Evolutionary conservation across 30 jellyfish, hydroid and myxozoan species (phyloP), one percentile per base, ranked within the genome.

Genomic region (Pelagia noctiluca): DNA sequence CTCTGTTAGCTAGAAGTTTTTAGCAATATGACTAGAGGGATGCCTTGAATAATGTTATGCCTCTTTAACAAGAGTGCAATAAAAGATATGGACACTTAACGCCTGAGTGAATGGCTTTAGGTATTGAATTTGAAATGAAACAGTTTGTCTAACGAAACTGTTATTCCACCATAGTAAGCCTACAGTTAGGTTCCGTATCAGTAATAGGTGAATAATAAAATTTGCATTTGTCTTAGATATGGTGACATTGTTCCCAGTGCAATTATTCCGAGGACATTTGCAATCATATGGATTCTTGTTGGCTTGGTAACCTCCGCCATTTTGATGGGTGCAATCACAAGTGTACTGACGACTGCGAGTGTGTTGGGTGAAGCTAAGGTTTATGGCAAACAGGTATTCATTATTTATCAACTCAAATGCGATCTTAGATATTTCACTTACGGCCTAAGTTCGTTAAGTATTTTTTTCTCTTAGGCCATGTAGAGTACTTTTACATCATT

Each of bases 221-320:
- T 54, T 77, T 54, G 23, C 54, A 11, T 4, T 65, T 29, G n/a
- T n/a, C n/a, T 1, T 50, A 85, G 95, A 42, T 85, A 85, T 64
- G 95, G 95, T 0, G 95, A 85, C 72, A 63, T 74, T 4, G 65
- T 68, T 3, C 95, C 95, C 31, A 62, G 28, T 21, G 48, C 82
- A 5, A 42, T 42, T 8, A 46, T 49, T 21, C 63, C 95, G 0
- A 24, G 86, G 21, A 32, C 63, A 35, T 85, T 85, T 73, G 89
- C 88, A 1, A 32, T 83, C 25, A 38, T 83, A 22, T 83, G 94
- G 94, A 83, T 83, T 36, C 67, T 83, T 18, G 35, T 61, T 7
- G 95, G 95, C 60, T 49, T 85, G 1, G 76, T 85, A 0, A 47
- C 84, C 1, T 54, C 95, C n/a, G 89, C 95, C 0, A 85, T 85